phyloP scores from a whole-genome alignment of 2,888 invertebrate genomes.

The Masnerella sp. region DNA sequence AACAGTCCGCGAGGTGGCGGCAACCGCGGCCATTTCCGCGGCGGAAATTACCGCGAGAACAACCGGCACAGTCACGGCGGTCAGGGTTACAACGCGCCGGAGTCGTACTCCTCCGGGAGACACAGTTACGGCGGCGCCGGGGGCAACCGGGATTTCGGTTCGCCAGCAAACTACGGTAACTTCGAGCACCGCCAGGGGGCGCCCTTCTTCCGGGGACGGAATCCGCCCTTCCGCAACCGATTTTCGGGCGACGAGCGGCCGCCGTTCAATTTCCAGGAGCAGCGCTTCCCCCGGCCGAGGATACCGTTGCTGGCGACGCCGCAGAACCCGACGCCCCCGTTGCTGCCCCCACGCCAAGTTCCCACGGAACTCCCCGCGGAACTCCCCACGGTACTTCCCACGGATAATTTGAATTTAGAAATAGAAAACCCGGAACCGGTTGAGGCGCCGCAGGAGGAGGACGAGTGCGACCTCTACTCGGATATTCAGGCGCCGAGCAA shows the following conservation, averaged over 20 bases:
- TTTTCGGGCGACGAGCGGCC: slow-evolving; percentile 66
- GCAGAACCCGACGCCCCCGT: slow-evolving; percentile 14
- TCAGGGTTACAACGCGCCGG: slow-evolving; percentile 78
- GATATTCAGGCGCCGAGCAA: slow-evolving; percentile 79
- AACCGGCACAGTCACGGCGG: slow-evolving; percentile 71
- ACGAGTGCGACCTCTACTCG: slow-evolving; percentile 82
- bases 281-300: slow-evolving; percentile 58
- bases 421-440: slow-evolving; percentile 57
- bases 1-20: slow-evolving; percentile 81
- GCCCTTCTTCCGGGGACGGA: slow-evolving; percentile 66
- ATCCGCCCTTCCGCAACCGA: slow-evolving; percentile 72
- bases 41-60: slow-evolving; percentile 70
- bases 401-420: slow-evolving; percentile 13
- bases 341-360: slow-evolving; percentile 30
- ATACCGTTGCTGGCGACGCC: slow-evolving; percentile 50
- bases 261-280: slow-evolving; percentile 55
- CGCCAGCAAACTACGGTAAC: slow-evolving; percentile 69
- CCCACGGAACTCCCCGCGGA: too few relatives aligned
- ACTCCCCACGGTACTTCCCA: too few relatives aligned
- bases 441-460: slow-evolving; percentile 67
- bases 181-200: slow-evolving; percentile 70
- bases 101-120: slow-evolving; percentile 73
- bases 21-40: slow-evolving; percentile 68
- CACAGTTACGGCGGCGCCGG: slow-evolving; percentile 73
- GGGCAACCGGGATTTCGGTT: slow-evolving; percentile 67